Conservation (phyloP, 2,113 vertebrate genomes). For the Chamaetylas fuelleborni region DNA sequence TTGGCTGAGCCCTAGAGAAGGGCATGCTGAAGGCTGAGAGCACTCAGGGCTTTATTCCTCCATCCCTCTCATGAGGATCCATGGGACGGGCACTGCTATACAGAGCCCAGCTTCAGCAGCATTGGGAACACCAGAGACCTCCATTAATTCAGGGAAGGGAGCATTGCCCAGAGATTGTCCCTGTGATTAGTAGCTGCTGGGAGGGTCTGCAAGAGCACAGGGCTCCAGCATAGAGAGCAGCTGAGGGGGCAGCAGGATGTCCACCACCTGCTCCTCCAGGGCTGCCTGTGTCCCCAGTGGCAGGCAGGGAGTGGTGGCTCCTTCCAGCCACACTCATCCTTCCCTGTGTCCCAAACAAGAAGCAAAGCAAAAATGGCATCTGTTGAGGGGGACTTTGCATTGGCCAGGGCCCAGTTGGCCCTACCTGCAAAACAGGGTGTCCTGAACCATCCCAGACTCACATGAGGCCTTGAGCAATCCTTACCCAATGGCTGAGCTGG, state of each 20-base stretch:
- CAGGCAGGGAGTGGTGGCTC: background rate
- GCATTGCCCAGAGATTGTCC: background rate
- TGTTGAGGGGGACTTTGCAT: background rate
- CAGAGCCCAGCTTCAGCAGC: background rate
- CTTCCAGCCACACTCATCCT: background rate
- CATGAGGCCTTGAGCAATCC: background rate
- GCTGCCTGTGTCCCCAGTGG: background rate
- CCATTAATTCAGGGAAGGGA: accelerated
- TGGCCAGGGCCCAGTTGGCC: background rate
- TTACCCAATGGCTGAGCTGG: background rate
- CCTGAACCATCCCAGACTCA: background rate
- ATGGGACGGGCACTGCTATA: accelerated
- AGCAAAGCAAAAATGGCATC: background rate
- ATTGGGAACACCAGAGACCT: background rate
- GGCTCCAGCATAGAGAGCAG: background rate
- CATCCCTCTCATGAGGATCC: background rate
- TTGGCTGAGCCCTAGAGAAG: background rate
- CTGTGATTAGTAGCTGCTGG: background rate
- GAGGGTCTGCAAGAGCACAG: background rate
- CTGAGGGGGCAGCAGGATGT: background rate
- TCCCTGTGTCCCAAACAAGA: background rate
- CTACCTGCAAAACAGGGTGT: background rate
- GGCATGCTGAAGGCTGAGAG: background rate
- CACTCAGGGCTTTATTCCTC: background rate
- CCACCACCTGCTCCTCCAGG: background rate